A percentile compares a stretch with the other conserved stretches of the same genome.
Conservation (phyloP, 2,888 invertebrate genomes). For the Idaea straminata region DNA sequence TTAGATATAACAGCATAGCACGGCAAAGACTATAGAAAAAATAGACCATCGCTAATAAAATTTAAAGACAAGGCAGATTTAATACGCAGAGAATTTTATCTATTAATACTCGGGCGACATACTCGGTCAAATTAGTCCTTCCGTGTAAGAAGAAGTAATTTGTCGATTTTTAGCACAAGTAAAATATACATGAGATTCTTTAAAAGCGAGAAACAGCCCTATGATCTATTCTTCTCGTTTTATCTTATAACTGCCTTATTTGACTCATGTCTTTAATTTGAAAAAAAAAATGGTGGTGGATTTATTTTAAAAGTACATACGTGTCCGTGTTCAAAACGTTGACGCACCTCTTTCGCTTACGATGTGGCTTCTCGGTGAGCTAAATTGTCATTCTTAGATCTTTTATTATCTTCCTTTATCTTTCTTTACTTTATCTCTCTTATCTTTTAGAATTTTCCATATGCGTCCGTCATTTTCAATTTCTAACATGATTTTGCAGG, state of each 20-base stretch:
- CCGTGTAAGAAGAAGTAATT: no score
- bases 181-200: no score
- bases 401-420: conserved; percentile 1
- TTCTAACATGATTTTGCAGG: conserved; percentile 6
- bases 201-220: no score
- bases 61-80: neutral
- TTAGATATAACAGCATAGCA: conserved; percentile 5
- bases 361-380: conserved; percentile 32
- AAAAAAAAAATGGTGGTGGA: conserved; percentile 26
- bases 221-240: no score
- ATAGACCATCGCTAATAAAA: neutral
- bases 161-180: no score
- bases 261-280: no score
- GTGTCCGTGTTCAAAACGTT: conserved; percentile 25
- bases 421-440: conserved; percentile 6
- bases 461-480: conserved; percentile 12
- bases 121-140: no score
- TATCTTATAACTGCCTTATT: no score
- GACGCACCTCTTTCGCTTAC: conserved; percentile 36
- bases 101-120: no score
- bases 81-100: neutral
- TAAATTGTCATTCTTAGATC: conserved; percentile 6
- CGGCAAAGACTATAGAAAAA: conserved; percentile 1
- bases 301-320: conserved; percentile 27
- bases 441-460: conserved; percentile 13